phyloP scores from a whole-genome alignment of 2,797 vertebrate species.

The Acipenser ruthenus region DNA sequence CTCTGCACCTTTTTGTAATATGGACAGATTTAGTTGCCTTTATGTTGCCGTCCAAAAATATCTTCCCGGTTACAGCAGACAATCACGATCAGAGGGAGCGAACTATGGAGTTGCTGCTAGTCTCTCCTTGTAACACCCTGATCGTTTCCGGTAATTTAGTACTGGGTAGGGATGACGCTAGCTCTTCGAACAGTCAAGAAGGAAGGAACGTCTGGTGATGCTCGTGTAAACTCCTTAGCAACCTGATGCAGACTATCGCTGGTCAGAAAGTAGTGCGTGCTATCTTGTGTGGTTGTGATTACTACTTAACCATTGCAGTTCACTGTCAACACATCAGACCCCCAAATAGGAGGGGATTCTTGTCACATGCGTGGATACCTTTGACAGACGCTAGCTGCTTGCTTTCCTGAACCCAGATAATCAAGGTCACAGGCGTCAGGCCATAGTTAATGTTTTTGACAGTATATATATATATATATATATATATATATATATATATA shows the following conservation, averaged over 20 bases:
- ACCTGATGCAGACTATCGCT: not conserved
- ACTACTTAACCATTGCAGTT: no score
- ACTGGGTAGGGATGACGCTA: conserved; percentile 24
- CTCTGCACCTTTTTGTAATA: not conserved
- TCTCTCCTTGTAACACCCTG: conserved; percentile 41
- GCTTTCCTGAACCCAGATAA: no score
- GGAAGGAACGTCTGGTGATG: conserved; percentile 6
- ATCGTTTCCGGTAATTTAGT: conserved; percentile 55
- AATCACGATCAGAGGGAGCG: conserved; percentile 9
- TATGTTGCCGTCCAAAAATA: conserved; percentile 3
- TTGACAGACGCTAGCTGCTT: no score
- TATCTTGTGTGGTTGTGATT: no score
- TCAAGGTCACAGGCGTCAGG: no score
- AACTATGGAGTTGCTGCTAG: conserved; percentile 30
- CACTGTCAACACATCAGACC: no score
- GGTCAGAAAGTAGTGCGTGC: not conserved
- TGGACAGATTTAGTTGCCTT: not conserved
- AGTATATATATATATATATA: not conserved
- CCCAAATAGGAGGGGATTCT: no score
- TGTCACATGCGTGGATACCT: no score
- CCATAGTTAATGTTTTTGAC: not conserved
- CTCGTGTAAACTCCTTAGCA: conserved; percentile 6
- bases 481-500: no score
- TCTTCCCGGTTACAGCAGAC: conserved; percentile 5
- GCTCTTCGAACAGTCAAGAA: conserved; percentile 17